phyloP scores from a whole-genome alignment of 2,888 invertebrate species.

The Synergus laeviventris region DNA sequence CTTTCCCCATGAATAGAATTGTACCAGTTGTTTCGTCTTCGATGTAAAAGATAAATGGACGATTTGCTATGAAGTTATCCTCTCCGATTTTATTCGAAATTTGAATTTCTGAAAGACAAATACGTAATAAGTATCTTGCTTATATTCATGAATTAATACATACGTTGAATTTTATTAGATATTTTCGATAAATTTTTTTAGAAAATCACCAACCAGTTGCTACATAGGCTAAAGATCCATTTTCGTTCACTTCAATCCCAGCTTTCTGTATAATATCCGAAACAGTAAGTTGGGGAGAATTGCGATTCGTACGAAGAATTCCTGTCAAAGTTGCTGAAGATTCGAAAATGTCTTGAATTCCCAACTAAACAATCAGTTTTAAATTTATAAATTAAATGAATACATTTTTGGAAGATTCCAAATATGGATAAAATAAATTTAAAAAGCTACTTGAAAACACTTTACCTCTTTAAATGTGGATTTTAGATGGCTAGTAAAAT shows the following conservation, averaged over 20 bases:
- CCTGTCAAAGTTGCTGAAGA: slow-evolving; percentile 84
- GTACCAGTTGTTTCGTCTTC: slow-evolving; percentile 86
- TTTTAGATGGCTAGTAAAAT: slow-evolving; percentile 82
- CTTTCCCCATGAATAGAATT: slow-evolving; percentile 85
- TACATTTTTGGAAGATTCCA: neutral
- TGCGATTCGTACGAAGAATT: slow-evolving; percentile 79
- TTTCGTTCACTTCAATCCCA: slow-evolving; percentile 87
- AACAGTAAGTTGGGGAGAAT: slow-evolving; percentile 79
- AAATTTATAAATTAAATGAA: slow-evolving; percentile 33
- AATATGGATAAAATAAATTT: neutral
- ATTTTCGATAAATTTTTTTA: neutral
- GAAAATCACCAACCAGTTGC: slow-evolving; percentile 79
- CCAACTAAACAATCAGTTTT: slow-evolving; percentile 77
- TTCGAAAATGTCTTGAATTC: slow-evolving; percentile 85
- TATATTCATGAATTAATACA: neutral
- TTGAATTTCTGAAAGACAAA: slow-evolving; percentile 78
- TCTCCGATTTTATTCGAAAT: slow-evolving; percentile 85
- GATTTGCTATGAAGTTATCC: slow-evolving; percentile 82
- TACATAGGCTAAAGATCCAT: slow-evolving; percentile 84
- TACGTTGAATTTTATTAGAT: neutral
- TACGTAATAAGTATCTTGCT: neutral
- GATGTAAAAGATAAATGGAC: slow-evolving; percentile 88
- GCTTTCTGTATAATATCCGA: slow-evolving; percentile 86
- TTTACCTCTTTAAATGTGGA: slow-evolving; percentile 81
- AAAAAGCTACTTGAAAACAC: slow-evolving; percentile 4